Conservation (phyloP, 1,140 invertebrate genomes). For the Heliconius congener region DNA sequence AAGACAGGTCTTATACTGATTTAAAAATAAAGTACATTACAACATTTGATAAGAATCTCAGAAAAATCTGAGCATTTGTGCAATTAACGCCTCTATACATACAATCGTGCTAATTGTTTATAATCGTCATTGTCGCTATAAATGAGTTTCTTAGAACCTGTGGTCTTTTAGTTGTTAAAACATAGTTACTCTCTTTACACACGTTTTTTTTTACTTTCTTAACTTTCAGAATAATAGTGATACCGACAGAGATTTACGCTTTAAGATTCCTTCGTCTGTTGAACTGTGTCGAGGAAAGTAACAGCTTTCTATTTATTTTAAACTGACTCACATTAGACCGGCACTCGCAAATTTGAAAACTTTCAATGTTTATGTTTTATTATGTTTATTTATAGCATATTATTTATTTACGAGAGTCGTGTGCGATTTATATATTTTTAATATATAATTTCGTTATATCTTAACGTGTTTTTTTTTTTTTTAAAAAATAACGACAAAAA, state of each 20-base stretch:
- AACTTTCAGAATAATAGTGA: not conserved
- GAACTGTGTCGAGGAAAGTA: slow-evolving; percentile 29
- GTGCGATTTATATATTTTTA: not conserved
- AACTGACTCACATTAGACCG: not conserved
- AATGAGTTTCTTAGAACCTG: too few relatives aligned
- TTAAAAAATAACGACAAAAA: not conserved
- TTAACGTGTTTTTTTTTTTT: not conserved
- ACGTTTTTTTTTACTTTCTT: not conserved
- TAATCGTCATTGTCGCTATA: too few relatives aligned
- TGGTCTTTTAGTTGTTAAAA: too few relatives aligned
- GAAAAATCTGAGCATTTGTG: too few relatives aligned
- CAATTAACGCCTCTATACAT: not conserved
- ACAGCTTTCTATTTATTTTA: slow-evolving; percentile 26
- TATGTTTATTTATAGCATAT: not conserved
- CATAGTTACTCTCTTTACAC: too few relatives aligned
- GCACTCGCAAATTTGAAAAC: not conserved
- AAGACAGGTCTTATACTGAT: too few relatives aligned
- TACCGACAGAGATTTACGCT: not conserved
- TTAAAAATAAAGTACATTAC: too few relatives aligned
- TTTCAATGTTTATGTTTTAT: slow-evolving; percentile 1
- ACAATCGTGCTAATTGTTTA: too few relatives aligned
- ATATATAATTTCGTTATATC: too few relatives aligned
- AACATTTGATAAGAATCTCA: too few relatives aligned
- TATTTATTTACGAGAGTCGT: not conserved
- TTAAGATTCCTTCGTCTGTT: slow-evolving; percentile 17